Base-by-base conservation (phyloP, 2,888 invertebrate genomes). In the Sinhomidia bicolor region DNA sequence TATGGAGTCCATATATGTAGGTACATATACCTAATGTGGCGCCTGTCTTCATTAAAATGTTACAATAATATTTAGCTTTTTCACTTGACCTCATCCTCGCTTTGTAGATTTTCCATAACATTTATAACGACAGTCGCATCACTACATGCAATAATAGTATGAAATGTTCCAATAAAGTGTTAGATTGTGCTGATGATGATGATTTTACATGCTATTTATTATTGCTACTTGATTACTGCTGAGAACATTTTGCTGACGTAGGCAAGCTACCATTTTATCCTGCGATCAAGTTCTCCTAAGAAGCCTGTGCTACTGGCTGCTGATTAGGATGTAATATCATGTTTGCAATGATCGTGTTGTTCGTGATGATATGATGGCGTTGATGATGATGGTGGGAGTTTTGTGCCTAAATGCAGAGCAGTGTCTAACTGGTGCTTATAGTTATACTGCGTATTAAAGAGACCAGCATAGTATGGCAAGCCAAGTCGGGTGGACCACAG, bases 401-500 rank as follows among this genome's bases (percentile, higher is more conserved):
- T 23, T 17, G 74, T 74, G 74, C 47, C 74, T 74, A 74, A 47
- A 74, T 44, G 78, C 51, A 36, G 54, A 54, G 60, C 36, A 80
- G 60, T 62, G 41, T 20, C 60, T 78, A 54, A 20, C 60, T 78
- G 78, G 54, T 78, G 78, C 51, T 54, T 60, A 62, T 36, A 47
- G 78, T 14, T 51, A 32, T 14, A 41, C 1, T 3, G 10, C 32
- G 20, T 6, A 57, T 54, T 41, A 36, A 3, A 23, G 26, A 20
- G 44, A 51, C 54, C 54, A 51, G 76, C 54, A 51, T 7, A 26
- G 65, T 14, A 32, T 68, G 36, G 36, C 62, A 41, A 23, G 60
- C 29, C 26, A 62, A 32, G 41, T 17, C 78, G 54, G 78, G 78
- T 51, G 78, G 78, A 79, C 78, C 80, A 44, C 80, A 80, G 36